A percentile compares a stretch with the other conserved stretches of the same genome.
These are phyloP conservation scores for Chunga burmeisteri DNA, from an alignment of 2,113 vertebrate species.

Conservation along the genomic window DNA sequence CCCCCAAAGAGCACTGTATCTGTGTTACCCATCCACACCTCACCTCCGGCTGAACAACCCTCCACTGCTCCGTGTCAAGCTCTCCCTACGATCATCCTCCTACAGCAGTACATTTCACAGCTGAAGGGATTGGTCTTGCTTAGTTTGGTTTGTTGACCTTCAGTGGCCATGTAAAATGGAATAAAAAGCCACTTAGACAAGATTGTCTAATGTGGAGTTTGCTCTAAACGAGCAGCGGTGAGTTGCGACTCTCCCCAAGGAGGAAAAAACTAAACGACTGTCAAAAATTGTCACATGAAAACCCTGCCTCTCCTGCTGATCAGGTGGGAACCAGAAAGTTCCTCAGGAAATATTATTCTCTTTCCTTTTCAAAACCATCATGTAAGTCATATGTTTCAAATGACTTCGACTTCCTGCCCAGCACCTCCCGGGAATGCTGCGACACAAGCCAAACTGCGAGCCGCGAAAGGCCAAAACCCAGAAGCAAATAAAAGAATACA, in stretches of 20 bases:
- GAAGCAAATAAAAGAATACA: not conserved
- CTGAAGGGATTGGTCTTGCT: slow-evolving; percentile 34
- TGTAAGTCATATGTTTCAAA: not conserved
- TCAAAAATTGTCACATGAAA: slow-evolving; percentile 4
- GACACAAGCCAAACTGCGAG: not conserved
- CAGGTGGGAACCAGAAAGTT: slow-evolving; percentile 23
- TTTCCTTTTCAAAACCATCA: slow-evolving; percentile 1
- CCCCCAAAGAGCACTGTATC: not conserved
- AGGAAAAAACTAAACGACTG: not conserved
- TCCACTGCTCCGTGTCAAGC: not conserved
- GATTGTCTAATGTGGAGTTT: not conserved
- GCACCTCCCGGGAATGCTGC: not conserved
- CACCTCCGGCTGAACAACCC: slow-evolving; percentile 30
- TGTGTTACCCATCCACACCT: not conserved
- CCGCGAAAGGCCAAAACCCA: not conserved
- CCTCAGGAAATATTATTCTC: slow-evolving; percentile 17
- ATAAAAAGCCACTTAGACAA: slow-evolving; percentile 49
- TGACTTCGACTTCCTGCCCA: not conserved
- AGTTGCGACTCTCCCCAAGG: not conserved
- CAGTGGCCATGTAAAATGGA: slow-evolving; percentile 37
- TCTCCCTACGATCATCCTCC: not conserved
- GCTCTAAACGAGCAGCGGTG: not conserved
- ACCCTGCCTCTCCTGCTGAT: not conserved
- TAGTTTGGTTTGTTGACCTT: slow-evolving; percentile 24
- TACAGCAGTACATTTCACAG: slow-evolving; percentile 33